Conservation (phyloP, 2,888 invertebrate species). For the Cephus sareptanus region DNA sequence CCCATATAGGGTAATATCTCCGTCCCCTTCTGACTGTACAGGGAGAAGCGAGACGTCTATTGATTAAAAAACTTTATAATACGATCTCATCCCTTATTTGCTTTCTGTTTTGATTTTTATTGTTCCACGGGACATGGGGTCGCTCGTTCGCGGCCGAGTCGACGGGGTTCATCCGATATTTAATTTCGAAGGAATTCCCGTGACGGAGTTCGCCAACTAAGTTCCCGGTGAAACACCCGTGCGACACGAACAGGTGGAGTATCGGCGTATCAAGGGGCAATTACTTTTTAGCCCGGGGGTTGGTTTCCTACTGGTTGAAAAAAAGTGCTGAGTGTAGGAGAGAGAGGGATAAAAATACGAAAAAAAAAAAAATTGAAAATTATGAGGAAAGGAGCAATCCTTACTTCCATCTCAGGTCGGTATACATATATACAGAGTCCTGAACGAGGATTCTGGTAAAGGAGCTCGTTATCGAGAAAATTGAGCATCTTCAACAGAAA, state of each 20-base stretch:
- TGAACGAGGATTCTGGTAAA: neutral
- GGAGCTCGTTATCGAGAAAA: constrained; percentile 2
- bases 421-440: neutral
- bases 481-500: neutral
- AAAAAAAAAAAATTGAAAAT: neutral
- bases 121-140: constrained; percentile 26
- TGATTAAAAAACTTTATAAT: constrained; percentile 63
- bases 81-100: constrained; percentile 51
- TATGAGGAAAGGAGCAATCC: neutral
- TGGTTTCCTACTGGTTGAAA: neutral
- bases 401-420: neutral
- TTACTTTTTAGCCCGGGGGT: constrained; percentile 43
- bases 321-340: neutral
- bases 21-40: constrained; percentile 22
- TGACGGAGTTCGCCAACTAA: constrained; percentile 40
- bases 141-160: neutral
- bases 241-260: constrained; percentile 47
- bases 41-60: constrained; percentile 35
- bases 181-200: constrained; percentile 50
- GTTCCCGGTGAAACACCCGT: constrained; percentile 38
- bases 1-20: neutral
- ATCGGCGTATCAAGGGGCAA: constrained; percentile 50
- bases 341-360: neutral
- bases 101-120: constrained; percentile 56
- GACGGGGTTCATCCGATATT: constrained; percentile 44